Base-by-base conservation (phyloP, 2,888 invertebrate species). In the Chydorus sphaericus region DNA sequence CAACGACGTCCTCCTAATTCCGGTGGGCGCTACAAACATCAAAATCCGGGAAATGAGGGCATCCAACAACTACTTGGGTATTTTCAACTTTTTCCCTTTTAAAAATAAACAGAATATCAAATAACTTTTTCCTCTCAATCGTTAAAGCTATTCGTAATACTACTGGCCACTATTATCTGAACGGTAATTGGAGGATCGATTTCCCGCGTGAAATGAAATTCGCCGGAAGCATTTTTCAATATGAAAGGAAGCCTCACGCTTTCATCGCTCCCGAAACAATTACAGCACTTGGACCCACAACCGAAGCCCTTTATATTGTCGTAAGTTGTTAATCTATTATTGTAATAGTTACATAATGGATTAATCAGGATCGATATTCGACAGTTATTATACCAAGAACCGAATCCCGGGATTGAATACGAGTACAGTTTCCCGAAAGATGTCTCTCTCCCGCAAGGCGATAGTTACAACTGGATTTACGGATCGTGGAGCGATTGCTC, bases 181-280 rank as follows among this genome's bases (percentile, higher is more conserved):
- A 97, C 70, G 96, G 96, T 1, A 84, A 92, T 68, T 93, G 90
- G 83, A 80, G 85, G 66, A 91, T 97, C 66, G 89, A 92, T 71
- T 89, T 89, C 68, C 90, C 92, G 0, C 77, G 85, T 54, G 80
- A 80, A 31, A 72, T 87, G 64, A 72, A 75, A 58, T 88, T 91
- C 65, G 87, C 86, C 1, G 90, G 91, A 11, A 80, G 83, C 5
- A 79, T 81, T 65, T 94, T 94, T 79, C 80, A 83, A 66, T 97
- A 97, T 68, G 85, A 88, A 63, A 76, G 92, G 60, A 81, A 80
- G 62, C 83, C 85, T 18, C 81, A 82, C 67, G 86, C 84, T 3
- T 83, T 85, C 65, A 78, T 82, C 1, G 84, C 89, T 1, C 87
- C 89, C 0, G 96, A 97, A 72, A 82, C 78, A 60, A 75, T 97